Conservation (phyloP, 2,888 invertebrate genomes). For the Plebejus melissa region DNA sequence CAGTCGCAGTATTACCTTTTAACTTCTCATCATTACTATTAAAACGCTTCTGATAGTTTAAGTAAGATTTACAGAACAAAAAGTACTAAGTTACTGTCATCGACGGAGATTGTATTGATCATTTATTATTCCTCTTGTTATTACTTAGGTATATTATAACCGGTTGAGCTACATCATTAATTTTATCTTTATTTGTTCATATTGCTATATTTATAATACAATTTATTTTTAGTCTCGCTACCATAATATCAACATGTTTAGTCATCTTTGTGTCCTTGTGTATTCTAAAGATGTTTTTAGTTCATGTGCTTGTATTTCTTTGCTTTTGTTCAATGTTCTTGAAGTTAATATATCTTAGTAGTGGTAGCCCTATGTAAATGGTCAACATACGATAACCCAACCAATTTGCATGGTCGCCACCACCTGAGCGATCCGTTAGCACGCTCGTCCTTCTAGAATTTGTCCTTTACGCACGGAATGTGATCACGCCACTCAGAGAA, state of each 20-base stretch:
- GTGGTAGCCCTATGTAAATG: constrained; percentile 34
- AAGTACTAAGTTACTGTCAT: not conserved
- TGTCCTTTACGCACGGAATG: constrained; percentile 42
- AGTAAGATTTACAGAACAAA: not conserved
- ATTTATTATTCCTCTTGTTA: not conserved
- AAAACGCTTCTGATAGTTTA: too few relatives aligned
- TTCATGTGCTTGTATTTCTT: not conserved
- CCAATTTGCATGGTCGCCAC: constrained; percentile 43
- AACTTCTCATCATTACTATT: too few relatives aligned
- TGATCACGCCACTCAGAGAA: constrained; percentile 42
- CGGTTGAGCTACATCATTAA: not conserved
- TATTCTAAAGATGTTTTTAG: not conserved
- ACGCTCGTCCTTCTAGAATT: constrained; percentile 34
- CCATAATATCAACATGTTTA: not conserved
- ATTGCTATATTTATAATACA: not conserved
- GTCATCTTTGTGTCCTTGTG: not conserved
- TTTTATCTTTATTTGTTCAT: not conserved
- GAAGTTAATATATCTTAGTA: not conserved
- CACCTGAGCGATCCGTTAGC: constrained; percentile 34
- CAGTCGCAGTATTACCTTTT: too few relatives aligned
- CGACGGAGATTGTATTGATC: not conserved
- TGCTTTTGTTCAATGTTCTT: not conserved
- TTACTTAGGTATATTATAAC: not conserved
- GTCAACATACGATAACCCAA: constrained; percentile 47
- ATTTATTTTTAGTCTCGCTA: not conserved